Conservation (phyloP, 1,140 invertebrate species). For the Nasonia longicornis region DNA sequence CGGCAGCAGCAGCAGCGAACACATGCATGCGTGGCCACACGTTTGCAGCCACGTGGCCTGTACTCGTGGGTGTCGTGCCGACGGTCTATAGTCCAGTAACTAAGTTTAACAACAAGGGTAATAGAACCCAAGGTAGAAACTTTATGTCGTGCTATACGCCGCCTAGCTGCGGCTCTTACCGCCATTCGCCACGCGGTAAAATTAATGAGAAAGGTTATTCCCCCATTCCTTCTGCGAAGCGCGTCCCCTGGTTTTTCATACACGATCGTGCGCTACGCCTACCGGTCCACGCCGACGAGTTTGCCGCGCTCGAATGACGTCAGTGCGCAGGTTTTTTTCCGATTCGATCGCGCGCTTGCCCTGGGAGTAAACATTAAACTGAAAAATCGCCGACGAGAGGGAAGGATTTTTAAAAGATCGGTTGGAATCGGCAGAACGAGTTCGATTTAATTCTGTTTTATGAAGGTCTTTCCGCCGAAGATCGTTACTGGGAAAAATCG, state of each 20-base stretch:
- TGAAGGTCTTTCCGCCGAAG: too few species aligned
- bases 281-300: not conserved
- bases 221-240: conserved; percentile 33
- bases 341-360: too few species aligned
- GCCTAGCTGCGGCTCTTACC: conserved; percentile 29
- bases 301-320: not conserved
- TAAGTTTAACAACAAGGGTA: conserved; percentile 69
- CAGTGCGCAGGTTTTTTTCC: not conserved
- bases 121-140: conserved; percentile 60
- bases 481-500: too few species aligned
- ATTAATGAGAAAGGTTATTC: conserved; percentile 52
- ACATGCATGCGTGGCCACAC: conserved; percentile 59
- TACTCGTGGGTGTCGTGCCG: conserved; percentile 58
- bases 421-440: too few species aligned
- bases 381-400: too few species aligned
- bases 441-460: too few species aligned
- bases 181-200: conserved; percentile 49
- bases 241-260: conserved; percentile 30
- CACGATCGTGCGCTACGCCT: conserved; percentile 25
- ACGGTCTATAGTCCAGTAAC: conserved; percentile 67
- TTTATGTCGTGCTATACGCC: conserved; percentile 50
- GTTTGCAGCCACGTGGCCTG: conserved; percentile 65
- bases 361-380: too few species aligned
- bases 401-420: too few species aligned
- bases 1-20: not conserved